Percentiles rank a stretch among this genome's conserved stretches.
phyloP scores from a whole-genome alignment of 2,797 vertebrate species.

The Pangasius krempfi region DNA sequence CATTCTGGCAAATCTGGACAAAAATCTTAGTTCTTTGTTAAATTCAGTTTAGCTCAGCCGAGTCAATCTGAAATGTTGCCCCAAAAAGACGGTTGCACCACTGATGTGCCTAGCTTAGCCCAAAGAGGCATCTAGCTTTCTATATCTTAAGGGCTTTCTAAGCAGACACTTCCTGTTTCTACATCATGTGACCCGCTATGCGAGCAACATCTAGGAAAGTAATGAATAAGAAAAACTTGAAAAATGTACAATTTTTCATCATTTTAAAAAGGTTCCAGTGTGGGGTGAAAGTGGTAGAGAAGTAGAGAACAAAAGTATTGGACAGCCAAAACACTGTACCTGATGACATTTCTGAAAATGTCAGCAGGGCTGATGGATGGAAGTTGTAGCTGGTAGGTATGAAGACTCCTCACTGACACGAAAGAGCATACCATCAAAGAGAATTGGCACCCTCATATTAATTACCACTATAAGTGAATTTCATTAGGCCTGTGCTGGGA shows the following conservation, averaged over 20 bases:
- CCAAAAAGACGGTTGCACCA: neutral
- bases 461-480: conserved; percentile 62
- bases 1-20: neutral
- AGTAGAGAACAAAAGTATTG: conserved; percentile 13
- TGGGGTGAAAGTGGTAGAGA: conserved; percentile 1
- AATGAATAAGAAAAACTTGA: neutral
- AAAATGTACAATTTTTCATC: neutral
- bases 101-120: neutral
- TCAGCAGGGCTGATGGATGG: conserved; percentile 47
- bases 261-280: neutral
- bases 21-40: neutral
- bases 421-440: conserved; percentile 59
- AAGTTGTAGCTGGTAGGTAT: conserved; percentile 30
- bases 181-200: neutral
- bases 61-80: neutral
- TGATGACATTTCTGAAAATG: conserved; percentile 58
- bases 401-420: conserved; percentile 53
- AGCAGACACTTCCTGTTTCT: neutral
- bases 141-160: neutral
- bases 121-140: neutral
- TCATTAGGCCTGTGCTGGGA: conserved; percentile 73
- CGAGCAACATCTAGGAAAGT: neutral
- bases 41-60: neutral
- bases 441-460: conserved; percentile 56
- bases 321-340: conserved; percentile 23